Conservation (phyloP, 2,797 vertebrate genomes). For the Phrynocephalus guinanensis region DNA sequence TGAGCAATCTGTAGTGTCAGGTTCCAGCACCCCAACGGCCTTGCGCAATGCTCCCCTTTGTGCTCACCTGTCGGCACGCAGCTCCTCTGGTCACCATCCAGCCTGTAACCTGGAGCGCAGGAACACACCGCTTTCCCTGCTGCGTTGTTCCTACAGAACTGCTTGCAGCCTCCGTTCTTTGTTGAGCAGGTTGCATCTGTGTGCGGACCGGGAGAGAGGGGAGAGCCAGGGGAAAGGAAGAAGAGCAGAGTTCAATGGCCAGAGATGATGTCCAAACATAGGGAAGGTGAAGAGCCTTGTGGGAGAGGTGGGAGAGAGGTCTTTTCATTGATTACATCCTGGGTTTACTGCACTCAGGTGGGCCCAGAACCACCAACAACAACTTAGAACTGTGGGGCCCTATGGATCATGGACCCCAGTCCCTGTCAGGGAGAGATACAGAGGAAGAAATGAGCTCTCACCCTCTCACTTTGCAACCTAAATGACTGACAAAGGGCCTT, state of each 20-base stretch:
- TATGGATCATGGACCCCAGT: no score
- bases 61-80: conserved; percentile 85
- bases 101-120: conserved; percentile 86
- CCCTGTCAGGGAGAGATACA: no score
- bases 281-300: neutral
- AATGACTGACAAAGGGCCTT: no score
- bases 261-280: no score
- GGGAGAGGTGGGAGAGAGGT: no score
- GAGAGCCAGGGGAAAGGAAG: conserved; percentile 26
- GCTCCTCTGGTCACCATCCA: conserved; percentile 78
- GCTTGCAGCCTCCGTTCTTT: conserved; percentile 90
- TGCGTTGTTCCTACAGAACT: conserved; percentile 82
- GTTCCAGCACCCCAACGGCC: neutral
- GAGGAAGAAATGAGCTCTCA: no score
- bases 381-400: no score
- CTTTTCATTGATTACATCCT: neutral
- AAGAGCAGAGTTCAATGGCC: conserved; percentile 1
- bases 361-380: no score
- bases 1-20: no score
- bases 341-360: neutral
- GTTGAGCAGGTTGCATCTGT: conserved; percentile 78
- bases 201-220: conserved; percentile 13
- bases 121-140: conserved; percentile 80
- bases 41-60: neutral
- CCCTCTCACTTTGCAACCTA: no score